These are phyloP conservation scores for Venturia canescens DNA, from an alignment of 1,140 invertebrate genomes.

Conservation along the genomic window DNA sequence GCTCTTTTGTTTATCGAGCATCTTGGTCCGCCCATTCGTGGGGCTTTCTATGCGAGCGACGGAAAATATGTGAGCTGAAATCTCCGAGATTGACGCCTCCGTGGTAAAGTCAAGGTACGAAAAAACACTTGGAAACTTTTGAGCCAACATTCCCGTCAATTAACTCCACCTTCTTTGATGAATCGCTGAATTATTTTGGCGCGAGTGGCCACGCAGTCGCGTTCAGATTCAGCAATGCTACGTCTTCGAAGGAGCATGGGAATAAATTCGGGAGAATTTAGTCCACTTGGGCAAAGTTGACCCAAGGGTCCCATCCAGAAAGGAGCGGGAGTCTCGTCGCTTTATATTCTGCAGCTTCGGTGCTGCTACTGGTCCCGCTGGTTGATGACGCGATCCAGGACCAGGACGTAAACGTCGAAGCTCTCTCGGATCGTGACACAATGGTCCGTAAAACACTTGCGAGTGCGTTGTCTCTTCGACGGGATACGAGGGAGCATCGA, in stretches of 20 bases:
- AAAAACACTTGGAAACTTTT: neutral
- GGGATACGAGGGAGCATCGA: neutral
- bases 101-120: too few species aligned
- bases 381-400: slow-evolving; percentile 19
- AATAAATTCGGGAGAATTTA: slow-evolving; percentile 28
- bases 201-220: neutral
- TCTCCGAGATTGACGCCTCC: too few species aligned
- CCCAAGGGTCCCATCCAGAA: slow-evolving; percentile 59
- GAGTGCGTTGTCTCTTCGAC: slow-evolving; percentile 47
- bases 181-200: neutral
- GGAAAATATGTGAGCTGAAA: neutral
- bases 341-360: neutral
- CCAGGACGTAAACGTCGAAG: slow-evolving; percentile 31
- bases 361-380: neutral
- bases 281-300: slow-evolving; percentile 33
- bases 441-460: slow-evolving; percentile 66
- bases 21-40: too few species aligned
- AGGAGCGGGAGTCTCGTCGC: slow-evolving; percentile 42
- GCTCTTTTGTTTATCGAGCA: too few species aligned
- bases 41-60: too few species aligned
- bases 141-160: neutral
- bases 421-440: slow-evolving; percentile 45
- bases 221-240: neutral
- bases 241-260: slow-evolving; percentile 12
- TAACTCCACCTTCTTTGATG: neutral